phyloP scores from a whole-genome alignment of 1,140 invertebrate species.

The Potamilus streckersoni region DNA sequence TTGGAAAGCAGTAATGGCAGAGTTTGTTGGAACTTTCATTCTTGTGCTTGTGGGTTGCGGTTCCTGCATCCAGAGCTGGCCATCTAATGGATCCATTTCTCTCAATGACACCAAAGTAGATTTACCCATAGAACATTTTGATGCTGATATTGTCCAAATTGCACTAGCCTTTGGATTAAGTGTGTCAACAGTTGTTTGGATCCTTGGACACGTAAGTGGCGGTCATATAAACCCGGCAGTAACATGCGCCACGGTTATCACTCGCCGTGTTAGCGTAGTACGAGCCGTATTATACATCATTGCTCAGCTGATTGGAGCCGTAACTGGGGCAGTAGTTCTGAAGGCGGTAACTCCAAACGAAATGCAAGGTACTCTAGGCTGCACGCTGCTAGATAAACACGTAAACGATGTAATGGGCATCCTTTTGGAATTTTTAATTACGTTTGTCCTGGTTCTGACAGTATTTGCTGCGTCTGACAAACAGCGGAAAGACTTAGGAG shows the following conservation, averaged over 20 bases:
- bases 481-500: background rate
- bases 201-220: background rate
- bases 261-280: background rate
- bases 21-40: conserved; percentile 88
- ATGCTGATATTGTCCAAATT: background rate
- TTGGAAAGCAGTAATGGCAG: conserved; percentile 71
- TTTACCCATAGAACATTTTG: too few species aligned
- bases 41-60: conserved; percentile 87
- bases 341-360: background rate
- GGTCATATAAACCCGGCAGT: background rate
- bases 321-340: background rate
- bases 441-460: background rate
- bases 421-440: background rate
- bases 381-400: background rate
- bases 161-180: background rate
- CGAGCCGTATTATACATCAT: background rate
- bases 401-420: background rate
- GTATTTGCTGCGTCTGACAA: background rate
- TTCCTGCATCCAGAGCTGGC: conserved; percentile 71
- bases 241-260: background rate
- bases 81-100: conserved; percentile 28
- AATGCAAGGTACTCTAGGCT: background rate
- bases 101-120: too few species aligned
- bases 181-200: background rate
- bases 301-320: background rate